A percentile compares a stretch with the other conserved stretches of the same genome.
phyloP scores from a whole-genome alignment of 2,113 vertebrate genomes.

The Apteryx owenii region DNA sequence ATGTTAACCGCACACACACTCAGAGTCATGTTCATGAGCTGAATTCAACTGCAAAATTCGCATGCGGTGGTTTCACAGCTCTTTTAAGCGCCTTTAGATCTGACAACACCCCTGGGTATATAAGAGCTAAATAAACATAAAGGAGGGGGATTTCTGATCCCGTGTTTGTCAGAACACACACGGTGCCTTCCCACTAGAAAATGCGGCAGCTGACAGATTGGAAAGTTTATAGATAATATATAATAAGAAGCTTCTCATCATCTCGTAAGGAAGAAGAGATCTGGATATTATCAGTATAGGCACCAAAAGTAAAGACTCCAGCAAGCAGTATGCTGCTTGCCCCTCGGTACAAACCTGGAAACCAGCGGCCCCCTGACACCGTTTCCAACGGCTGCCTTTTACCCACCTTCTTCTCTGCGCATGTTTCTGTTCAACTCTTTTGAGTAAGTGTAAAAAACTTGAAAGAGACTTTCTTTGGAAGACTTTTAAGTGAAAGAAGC shows the following conservation, averaged over 20 bases:
- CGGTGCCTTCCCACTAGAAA: background rate
- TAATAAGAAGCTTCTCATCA: background rate
- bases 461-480: background rate
- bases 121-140: background rate
- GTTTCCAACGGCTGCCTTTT: too few species aligned
- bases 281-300: background rate
- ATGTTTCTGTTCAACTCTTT: background rate
- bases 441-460: background rate
- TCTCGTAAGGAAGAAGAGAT: background rate
- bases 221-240: background rate
- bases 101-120: fast-evolving
- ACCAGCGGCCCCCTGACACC: background rate
- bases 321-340: background rate
- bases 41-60: background rate
- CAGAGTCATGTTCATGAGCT: background rate
- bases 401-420: background rate
- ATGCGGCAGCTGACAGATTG: fast-evolving
- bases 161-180: fast-evolving
- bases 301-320: background rate
- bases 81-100: too few species aligned
- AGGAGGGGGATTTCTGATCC: background rate
- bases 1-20: fast-evolving
- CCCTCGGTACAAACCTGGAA: background rate
- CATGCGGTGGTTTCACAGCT: background rate
- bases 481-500: background rate